Evolutionary conservation across 2,113 vertebrate genomes (phyloP).

Genomic region (Zosterops lateralis): DNA sequence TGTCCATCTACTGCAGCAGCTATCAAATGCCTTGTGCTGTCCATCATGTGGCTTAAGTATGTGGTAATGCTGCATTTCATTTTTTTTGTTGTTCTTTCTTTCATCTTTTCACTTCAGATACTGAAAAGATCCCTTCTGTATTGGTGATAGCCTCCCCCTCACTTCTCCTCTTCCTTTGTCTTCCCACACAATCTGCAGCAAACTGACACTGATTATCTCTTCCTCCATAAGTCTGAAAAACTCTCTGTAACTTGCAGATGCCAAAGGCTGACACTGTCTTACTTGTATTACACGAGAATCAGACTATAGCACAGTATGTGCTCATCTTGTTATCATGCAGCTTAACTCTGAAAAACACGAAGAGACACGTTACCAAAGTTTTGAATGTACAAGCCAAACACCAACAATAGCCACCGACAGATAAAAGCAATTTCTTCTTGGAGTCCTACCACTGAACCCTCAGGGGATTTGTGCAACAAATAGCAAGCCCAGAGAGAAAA

Average conservation of each 20-base stretch:
- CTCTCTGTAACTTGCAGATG: slow-evolving; percentile 25
- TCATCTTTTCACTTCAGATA: slow-evolving; percentile 39
- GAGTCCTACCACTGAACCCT: neutral
- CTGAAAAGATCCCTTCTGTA: neutral
- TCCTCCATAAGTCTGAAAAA: neutral
- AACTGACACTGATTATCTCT: neutral
- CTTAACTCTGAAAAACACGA: slow-evolving; percentile 1
- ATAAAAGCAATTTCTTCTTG: slow-evolving; percentile 22
- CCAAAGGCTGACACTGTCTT: slow-evolving; percentile 20
- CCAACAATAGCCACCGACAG: slow-evolving; percentile 24
- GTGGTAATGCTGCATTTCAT: neutral
- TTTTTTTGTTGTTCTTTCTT: neutral
- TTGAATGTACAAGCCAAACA: neutral
- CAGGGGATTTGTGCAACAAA: neutral
- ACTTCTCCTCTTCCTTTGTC: neutral
- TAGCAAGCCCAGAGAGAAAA: neutral
- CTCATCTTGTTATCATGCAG: neutral
- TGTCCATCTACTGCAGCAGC: neutral
- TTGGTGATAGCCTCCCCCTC: neutral
- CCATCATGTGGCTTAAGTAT: neutral
- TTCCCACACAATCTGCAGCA: neutral
- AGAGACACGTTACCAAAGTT: neutral
- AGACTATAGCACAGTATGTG: slow-evolving; percentile 7
- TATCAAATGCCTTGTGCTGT: neutral
- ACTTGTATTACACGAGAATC: neutral